These are phyloP conservation scores for Enteromius treurensis DNA, from an alignment of 2,797 vertebrate genomes.

Conservation along the genomic window DNA sequence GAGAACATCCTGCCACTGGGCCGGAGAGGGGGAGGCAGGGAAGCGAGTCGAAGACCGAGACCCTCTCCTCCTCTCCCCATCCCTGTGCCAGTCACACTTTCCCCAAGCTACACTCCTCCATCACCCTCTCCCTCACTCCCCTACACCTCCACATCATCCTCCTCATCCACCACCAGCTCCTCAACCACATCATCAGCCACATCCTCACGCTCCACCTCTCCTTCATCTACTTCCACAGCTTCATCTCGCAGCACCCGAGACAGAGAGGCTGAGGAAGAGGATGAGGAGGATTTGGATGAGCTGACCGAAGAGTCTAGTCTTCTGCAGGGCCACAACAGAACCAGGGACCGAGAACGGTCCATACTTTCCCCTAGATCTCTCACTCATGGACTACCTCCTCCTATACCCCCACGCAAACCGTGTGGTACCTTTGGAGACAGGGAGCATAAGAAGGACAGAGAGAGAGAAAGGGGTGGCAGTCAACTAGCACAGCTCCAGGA, in stretches of 20 bases:
- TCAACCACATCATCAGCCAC: conserved; percentile 76
- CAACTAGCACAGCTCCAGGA: conserved; percentile 82
- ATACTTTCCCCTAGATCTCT: conserved; percentile 78
- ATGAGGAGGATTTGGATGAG: conserved; percentile 81
- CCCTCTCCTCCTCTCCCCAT: conserved; percentile 82
- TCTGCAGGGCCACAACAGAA: conserved; percentile 74
- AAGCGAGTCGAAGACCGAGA: conserved; percentile 76
- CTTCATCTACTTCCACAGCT: conserved; percentile 76
- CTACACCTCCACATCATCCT: conserved; percentile 77
- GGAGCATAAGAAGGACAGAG: conserved; percentile 85
- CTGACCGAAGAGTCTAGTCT: conserved; percentile 84
- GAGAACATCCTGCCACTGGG: conserved; percentile 83
- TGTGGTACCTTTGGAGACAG: conserved; percentile 83
- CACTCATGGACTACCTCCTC: conserved; percentile 80
- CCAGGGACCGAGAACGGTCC: conserved; percentile 76
- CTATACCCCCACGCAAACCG: conserved; percentile 82
- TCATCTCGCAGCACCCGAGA: conserved; percentile 80
- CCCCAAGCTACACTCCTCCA: conserved; percentile 79
- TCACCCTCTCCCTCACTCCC: conserved; percentile 81
- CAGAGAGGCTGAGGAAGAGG: conserved; percentile 75
- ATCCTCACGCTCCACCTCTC: conserved; percentile 78
- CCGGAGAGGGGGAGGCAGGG: conserved; percentile 76
- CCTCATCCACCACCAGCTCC: conserved; percentile 76
- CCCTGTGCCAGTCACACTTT: conserved; percentile 78
- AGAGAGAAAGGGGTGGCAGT: conserved; percentile 78